These are phyloP conservation scores for Metopolophium dirhodum DNA, from an alignment of 1,140 invertebrate genomes.

Conservation along the genomic window DNA sequence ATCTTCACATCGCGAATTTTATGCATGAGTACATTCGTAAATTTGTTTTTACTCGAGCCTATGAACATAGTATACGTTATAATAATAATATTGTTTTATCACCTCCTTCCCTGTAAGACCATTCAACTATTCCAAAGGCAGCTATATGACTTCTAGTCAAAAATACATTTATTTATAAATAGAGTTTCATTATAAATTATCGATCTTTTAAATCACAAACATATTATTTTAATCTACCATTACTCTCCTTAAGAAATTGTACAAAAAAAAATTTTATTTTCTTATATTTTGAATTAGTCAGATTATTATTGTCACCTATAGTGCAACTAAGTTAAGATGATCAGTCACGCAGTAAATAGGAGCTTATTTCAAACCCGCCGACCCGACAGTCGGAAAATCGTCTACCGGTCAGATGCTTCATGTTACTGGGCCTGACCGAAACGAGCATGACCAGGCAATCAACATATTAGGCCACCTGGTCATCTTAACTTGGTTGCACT, in stretches of 20 bases:
- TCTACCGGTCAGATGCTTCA: not conserved
- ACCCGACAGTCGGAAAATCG: too few species aligned
- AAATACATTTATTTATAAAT: not conserved
- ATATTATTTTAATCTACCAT: not conserved
- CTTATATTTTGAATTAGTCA: conserved; percentile 27
- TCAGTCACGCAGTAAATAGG: not conserved
- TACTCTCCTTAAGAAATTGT: not conserved
- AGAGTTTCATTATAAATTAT: not conserved
- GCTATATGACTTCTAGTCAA: conserved; percentile 32
- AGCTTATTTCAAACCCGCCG: not conserved
- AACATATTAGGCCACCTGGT: not conserved
- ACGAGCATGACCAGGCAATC: not conserved
- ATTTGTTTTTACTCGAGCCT: conserved; percentile 33
- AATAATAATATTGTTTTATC: conserved; percentile 45
- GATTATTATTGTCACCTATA: not conserved
- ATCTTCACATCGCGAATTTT: conserved; percentile 91
- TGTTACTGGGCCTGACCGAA: not conserved
- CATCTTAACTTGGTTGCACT: conserved; percentile 11
- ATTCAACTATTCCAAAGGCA: conserved; percentile 19
- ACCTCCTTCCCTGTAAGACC: not conserved
- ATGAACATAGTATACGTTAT: conserved; percentile 55
- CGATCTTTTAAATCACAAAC: not conserved
- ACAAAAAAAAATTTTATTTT: not conserved
- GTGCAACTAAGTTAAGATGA: not conserved
- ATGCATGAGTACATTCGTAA: conserved; percentile 74